Conservation (phyloP, 2,113 vertebrate genomes). For the Lutjanus erythropterus region DNA sequence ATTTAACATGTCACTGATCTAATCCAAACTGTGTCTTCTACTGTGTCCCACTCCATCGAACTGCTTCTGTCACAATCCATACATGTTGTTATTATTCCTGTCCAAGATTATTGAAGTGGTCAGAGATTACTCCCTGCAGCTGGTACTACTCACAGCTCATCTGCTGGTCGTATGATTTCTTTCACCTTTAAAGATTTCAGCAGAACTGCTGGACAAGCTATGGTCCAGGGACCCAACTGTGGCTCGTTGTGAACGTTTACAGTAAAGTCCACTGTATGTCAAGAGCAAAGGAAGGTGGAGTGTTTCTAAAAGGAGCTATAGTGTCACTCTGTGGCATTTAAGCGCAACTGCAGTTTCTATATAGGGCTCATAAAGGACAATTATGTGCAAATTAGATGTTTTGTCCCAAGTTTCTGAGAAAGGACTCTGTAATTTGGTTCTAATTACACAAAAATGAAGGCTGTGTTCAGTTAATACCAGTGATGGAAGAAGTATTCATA, state of each 20-base stretch:
- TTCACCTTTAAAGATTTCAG: conserved; percentile 35
- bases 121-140: conserved; percentile 57
- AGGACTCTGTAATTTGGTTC: neutral
- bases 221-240: neutral
- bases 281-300: neutral
- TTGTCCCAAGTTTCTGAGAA: neutral
- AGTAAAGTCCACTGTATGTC: neutral
- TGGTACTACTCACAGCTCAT: conserved; percentile 53
- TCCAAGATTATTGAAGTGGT: conserved; percentile 60
- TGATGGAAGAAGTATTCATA: no score
- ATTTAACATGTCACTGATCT: conserved; percentile 61
- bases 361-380: neutral
- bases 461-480: no score
- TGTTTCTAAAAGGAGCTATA: conserved; percentile 32
- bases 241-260: neutral
- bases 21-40: conserved; percentile 54
- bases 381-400: neutral
- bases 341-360: conserved; percentile 28
- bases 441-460: no score
- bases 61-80: conserved; percentile 27
- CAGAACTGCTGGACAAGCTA: neutral
- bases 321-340: conserved; percentile 52
- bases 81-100: conserved; percentile 41
- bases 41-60: conserved; percentile 40
- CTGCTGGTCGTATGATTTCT: conserved; percentile 43